Evolutionary conservation across 2,888 invertebrate species (phyloP), one percentile per base, ranked within the genome.

Genomic region (Globia sparganii): DNA sequence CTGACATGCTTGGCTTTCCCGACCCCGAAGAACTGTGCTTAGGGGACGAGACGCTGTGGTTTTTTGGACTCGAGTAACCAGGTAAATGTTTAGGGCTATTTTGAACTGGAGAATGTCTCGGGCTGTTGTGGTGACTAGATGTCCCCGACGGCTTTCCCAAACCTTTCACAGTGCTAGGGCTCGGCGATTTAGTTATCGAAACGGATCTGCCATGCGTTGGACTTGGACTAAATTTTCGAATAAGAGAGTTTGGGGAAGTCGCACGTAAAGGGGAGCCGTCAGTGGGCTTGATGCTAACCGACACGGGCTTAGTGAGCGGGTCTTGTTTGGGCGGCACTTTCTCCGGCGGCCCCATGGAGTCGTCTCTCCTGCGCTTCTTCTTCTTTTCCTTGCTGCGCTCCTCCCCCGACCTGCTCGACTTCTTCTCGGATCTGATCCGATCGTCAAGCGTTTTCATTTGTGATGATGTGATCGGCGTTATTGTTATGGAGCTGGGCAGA

Each of bases 1-100:
- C 97, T 0, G 98, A 98, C 98, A 99, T 98, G 90, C 98, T 98
- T 0, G 99, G 99, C 91, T 99, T 99, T 0, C 99, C 99, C 1
- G 98, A 98, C 76, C 98, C 97, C 0, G 97, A 97, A 40, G 97
- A 97, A 87, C 97, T 97, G 88, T 98, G 98, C 92, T 98, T 98
- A 34, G 98, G 98, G 28, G 98, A 98, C 25, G 98, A 97, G 31
- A 98, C 97, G 70, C 98, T 98, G 91, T 98, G 98, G 91, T 98
- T 98, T 95, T 98, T 98, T 87, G 98, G 98, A 93, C 98, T 98
- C 75, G 98, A 98, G 80, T 98, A 97, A 34, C 97, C 97, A 21
- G 97, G 94, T 72, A 97, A 94, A 86, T 98, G 98, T 92, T 98
- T 98, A 8, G 98, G 98, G 90, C 98, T 98, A 91, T 97, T 98